Conservation (phyloP, 2,888 invertebrate species). For the Platycheirus rosarum region DNA sequence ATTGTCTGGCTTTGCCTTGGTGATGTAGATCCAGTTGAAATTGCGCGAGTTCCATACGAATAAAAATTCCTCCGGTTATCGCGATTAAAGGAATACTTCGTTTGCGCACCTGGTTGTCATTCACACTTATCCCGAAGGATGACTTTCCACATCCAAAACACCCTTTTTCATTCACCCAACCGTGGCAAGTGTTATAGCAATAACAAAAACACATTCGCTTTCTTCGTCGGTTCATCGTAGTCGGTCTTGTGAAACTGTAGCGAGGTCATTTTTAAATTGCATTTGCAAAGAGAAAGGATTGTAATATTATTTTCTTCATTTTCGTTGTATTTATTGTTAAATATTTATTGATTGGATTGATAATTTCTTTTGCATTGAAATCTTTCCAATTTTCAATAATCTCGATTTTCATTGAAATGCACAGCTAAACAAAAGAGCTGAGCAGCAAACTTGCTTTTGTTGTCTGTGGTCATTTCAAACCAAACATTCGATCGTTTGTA, state of each 20-base stretch:
- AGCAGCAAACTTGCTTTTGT: slow-evolving; percentile 58
- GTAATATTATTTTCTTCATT: slow-evolving; percentile 1
- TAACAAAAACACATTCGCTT: slow-evolving; percentile 64
- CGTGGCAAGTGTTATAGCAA: slow-evolving; percentile 41
- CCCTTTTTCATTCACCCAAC: slow-evolving; percentile 36
- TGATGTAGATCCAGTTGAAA: slow-evolving; percentile 66
- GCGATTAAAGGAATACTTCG: slow-evolving; percentile 20
- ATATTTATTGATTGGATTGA: slow-evolving; percentile 51
- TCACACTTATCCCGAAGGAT: slow-evolving; percentile 53
- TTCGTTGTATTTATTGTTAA: slow-evolving; percentile 44
- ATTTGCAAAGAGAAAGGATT: slow-evolving; percentile 71
- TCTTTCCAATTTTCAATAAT: slow-evolving; percentile 42
- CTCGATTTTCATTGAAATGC: slow-evolving; percentile 27
- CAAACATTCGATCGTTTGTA: slow-evolving; percentile 26
- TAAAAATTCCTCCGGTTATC: slow-evolving; percentile 16
- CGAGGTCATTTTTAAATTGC: slow-evolving; percentile 70
- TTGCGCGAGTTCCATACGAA: slow-evolving; percentile 48
- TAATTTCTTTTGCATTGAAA: slow-evolving; percentile 44
- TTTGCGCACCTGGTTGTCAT: slow-evolving; percentile 49
- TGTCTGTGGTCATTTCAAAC: slow-evolving; percentile 65
- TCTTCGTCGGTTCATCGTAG: slow-evolving; percentile 63
- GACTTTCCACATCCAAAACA: slow-evolving; percentile 44
- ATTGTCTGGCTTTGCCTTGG: slow-evolving; percentile 66
- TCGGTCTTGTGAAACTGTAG: slow-evolving; percentile 70
- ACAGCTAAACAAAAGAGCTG: slow-evolving; percentile 67